These are phyloP conservation scores for Zootermopsis nevadensis DNA, from an alignment of 2,888 invertebrate species.

Conservation along the genomic window DNA sequence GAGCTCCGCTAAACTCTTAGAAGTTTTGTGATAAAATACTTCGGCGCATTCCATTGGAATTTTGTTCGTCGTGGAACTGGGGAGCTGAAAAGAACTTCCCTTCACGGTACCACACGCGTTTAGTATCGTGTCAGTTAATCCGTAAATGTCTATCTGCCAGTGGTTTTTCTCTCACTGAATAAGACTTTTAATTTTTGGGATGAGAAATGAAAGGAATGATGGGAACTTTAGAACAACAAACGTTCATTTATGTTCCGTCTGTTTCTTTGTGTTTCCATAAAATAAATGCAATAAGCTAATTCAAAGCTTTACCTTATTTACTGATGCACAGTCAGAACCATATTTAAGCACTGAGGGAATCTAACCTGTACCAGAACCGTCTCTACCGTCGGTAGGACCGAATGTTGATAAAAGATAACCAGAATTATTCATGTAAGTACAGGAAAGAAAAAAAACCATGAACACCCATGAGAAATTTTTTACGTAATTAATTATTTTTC, in stretches of 20 bases:
- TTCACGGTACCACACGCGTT: constrained; percentile 15
- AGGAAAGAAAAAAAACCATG: too few relatives aligned
- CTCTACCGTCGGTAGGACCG: too few relatives aligned
- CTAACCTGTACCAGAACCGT: too few relatives aligned
- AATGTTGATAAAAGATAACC: too few relatives aligned
- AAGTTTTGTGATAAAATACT: constrained; percentile 47
- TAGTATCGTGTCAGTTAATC: constrained; percentile 13
- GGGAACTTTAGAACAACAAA: constrained; percentile 2
- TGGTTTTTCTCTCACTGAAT: background rate
- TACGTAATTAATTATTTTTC: too few relatives aligned
- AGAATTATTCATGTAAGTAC: too few relatives aligned
- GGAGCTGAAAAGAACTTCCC: constrained; percentile 32
- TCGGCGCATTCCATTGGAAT: constrained; percentile 48
- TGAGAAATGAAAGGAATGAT: background rate
- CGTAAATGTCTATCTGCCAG: constrained; percentile 23
- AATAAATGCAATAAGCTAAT: constrained; percentile 20
- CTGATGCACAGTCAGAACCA: background rate
- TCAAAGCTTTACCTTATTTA: background rate
- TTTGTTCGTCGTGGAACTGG: constrained; percentile 19
- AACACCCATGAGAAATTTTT: too few relatives aligned
- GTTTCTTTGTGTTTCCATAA: background rate
- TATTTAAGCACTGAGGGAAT: background rate
- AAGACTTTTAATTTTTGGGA: background rate
- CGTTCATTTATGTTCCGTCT: background rate
- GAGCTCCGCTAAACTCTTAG: constrained; percentile 36